These are phyloP conservation scores for Rhopalosiphum padi DNA, from an alignment of 1,140 invertebrate species.

Conservation along the genomic window DNA sequence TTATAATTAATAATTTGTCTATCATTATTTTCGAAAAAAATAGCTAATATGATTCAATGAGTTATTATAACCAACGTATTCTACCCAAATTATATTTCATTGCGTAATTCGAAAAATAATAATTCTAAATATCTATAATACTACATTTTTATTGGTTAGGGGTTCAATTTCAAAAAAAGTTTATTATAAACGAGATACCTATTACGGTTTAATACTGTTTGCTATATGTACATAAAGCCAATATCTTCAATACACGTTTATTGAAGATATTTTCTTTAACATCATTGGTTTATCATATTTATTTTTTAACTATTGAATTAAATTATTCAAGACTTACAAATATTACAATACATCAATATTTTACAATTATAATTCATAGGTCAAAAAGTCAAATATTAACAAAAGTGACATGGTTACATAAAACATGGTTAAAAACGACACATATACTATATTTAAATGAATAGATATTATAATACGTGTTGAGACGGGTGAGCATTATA, in stretches of 20 bases:
- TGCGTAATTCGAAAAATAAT: too few relatives aligned
- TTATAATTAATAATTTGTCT: too few relatives aligned
- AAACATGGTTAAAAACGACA: neutral
- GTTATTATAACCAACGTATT: too few relatives aligned
- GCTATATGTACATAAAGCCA: too few relatives aligned
- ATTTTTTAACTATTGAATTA: neutral
- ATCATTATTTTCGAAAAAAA: too few relatives aligned
- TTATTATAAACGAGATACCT: neutral
- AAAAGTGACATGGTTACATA: neutral
- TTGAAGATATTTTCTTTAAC: neutral
- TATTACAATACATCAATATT: neutral
- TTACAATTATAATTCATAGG: neutral
- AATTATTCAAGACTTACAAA: neutral
- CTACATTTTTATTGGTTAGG: too few relatives aligned
- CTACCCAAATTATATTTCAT: too few relatives aligned
- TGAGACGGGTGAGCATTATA: neutral
- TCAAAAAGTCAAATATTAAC: neutral
- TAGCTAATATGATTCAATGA: too few relatives aligned
- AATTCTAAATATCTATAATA: too few relatives aligned
- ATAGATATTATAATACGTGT: neutral
- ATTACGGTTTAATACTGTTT: neutral
- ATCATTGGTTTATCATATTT: neutral
- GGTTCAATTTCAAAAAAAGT: too few relatives aligned
- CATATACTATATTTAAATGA: neutral
- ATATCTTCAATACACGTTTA: neutral